These are phyloP conservation scores for Chirona hameri DNA, from an alignment of 2,888 invertebrate species.

Conservation along the genomic window DNA sequence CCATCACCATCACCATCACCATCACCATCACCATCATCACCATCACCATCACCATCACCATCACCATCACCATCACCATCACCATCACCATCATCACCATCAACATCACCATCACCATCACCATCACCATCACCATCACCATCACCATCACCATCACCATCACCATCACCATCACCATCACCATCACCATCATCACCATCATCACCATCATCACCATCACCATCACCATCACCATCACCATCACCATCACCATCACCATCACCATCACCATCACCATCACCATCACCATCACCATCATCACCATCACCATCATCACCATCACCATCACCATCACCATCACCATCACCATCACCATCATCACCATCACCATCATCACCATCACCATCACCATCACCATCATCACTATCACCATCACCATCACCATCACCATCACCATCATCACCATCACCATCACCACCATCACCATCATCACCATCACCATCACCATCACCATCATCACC, in stretches of 20 bases:
- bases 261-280: conserved; percentile 10
- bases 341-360: conserved; percentile 10
- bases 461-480: conserved; percentile 9
- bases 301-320: conserved; percentile 22
- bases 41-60: conserved; percentile 10
- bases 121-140: conserved; percentile 9
- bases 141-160: conserved; percentile 22
- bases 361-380: conserved; percentile 10
- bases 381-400: conserved; percentile 10
- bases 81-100: conserved; percentile 22
- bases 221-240: conserved; percentile 3
- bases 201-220: conserved; percentile 22
- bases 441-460: conserved; percentile 10
- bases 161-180: conserved; percentile 9
- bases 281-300: conserved; percentile 10
- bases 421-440: conserved; percentile 22
- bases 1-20: conserved; percentile 3
- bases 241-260: conserved; percentile 10
- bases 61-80: conserved; percentile 10
- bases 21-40: conserved; percentile 10
- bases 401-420: conserved; percentile 10
- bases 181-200: conserved; percentile 10
- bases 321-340: conserved; percentile 10
- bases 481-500: conserved; percentile 22
- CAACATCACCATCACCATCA: conserved; percentile 6